These are phyloP conservation scores for Dasysyrphus tricinctus DNA, from an alignment of 2,888 invertebrate species.

Conservation along the genomic window DNA sequence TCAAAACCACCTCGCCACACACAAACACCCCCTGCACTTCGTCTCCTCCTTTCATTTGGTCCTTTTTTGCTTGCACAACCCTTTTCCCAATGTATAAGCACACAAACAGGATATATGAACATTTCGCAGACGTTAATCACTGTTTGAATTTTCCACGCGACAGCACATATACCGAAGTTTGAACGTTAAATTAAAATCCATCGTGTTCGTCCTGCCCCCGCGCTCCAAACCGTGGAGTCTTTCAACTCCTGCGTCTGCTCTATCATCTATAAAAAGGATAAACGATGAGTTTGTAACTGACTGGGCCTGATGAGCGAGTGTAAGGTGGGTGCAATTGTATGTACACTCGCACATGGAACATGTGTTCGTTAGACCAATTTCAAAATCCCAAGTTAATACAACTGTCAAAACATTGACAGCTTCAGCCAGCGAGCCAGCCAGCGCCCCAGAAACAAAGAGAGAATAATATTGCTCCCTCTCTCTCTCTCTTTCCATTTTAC, in stretches of 20 bases:
- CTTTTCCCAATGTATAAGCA: conserved; percentile 22
- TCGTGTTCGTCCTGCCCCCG: conserved; percentile 35
- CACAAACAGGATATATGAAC: conserved; percentile 44
- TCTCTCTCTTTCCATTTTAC: neutral
- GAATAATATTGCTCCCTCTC: neutral
- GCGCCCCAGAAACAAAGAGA: neutral
- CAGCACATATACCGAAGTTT: conserved; percentile 70
- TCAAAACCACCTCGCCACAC: conserved; percentile 37
- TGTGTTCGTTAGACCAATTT: conserved; percentile 71
- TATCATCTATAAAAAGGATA: conserved; percentile 31
- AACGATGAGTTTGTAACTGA: conserved; percentile 60
- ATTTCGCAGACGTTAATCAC: conserved; percentile 73
- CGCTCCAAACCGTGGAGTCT: neutral
- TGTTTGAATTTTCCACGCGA: conserved; percentile 74
- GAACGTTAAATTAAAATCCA: conserved; percentile 75
- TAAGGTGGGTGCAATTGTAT: conserved; percentile 10
- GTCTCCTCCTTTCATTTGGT: neutral
- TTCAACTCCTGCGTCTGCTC: conserved; percentile 9
- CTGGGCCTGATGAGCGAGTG: neutral
- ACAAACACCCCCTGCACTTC: neutral
- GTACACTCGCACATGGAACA: conserved; percentile 28
- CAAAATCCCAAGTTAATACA: conserved; percentile 73
- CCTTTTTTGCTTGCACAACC: conserved; percentile 41
- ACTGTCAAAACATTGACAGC: conserved; percentile 74
- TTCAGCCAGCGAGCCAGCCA: conserved; percentile 26